Conservation (phyloP, 2,797 vertebrate species). For the Iguana delicatissima region DNA sequence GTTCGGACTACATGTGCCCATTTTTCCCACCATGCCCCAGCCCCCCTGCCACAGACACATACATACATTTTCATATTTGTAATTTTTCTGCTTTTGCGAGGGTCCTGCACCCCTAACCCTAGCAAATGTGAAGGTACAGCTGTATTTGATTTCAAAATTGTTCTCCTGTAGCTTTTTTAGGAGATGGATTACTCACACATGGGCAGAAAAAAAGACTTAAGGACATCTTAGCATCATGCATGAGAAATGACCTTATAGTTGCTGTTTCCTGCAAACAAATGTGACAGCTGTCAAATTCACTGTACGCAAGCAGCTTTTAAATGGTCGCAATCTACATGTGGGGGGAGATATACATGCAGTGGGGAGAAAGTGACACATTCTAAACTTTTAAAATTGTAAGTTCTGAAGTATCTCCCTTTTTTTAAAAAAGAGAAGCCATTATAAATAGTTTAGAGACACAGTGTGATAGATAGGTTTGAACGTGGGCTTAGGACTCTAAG, state of each 20-base stretch:
- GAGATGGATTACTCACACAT: background rate
- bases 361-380: background rate
- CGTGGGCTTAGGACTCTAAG: too few relatives aligned
- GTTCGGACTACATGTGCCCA: too few relatives aligned
- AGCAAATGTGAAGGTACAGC: too few relatives aligned
- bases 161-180: background rate
- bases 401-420: background rate
- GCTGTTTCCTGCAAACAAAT: background rate
- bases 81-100: too few relatives aligned
- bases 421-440: background rate
- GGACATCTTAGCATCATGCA: background rate
- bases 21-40: too few relatives aligned
- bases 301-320: background rate
- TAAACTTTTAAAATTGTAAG: background rate
- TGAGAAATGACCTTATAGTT: background rate
- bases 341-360: background rate
- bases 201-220: background rate
- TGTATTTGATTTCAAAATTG: background rate
- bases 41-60: too few relatives aligned
- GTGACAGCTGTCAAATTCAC: background rate
- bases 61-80: too few relatives aligned
- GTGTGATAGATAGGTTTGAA: too few relatives aligned
- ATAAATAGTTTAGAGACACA: background rate
- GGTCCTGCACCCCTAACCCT: too few relatives aligned
- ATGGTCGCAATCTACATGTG: background rate